Base-by-base conservation (phyloP, 2,888 invertebrate species). In the Leucophora obtusa region DNA sequence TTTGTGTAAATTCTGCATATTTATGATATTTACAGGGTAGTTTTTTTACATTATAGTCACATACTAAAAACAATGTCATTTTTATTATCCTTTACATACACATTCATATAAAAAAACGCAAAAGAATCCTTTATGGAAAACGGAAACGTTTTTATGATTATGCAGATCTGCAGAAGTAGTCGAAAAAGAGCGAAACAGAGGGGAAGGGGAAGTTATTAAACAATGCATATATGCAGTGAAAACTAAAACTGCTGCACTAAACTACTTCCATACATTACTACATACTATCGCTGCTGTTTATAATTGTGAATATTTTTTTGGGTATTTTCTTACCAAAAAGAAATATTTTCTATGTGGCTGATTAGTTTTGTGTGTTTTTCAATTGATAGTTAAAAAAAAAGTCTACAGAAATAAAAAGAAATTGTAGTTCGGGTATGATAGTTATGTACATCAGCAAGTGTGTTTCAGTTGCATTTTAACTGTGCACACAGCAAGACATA, bases 401-500 rank as follows among this genome's bases (percentile, higher is more conserved):
- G 50, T 21, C 59, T 71, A 65, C 58, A 65, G 53, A 74, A 78
- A 74, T 69, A 6, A 73, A 56, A 56, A 51, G 65, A 79, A 77
- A 79, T 69, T 81, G 68, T 74, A 72, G 76, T 72, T 58, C 76
- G 70, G 76, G 77, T 68, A 71, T 65, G 50, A 79, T 75, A 75
- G 71, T 63, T 59, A 69, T 28, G 73, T 58, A 62, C 24, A 59
- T 77, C 66, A 70, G 73, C 79, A 82, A 84, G 82, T 83, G 82
- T 80, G 82, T 83, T 83, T 86, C 85, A 86, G 86, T 86, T 86
- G 86, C 86, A 86, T 85, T 86, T 84, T 81, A 84, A 84, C 83
- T 84, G 86, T 84, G 84, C 84, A 82, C 84, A 82, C 84, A 84
- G 83, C 82, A 84, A 84, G 85, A 83, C 81, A 63, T 75, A 47